phyloP scores from a whole-genome alignment of 2,888 invertebrate species.

The Eugnorisma glareosa region DNA sequence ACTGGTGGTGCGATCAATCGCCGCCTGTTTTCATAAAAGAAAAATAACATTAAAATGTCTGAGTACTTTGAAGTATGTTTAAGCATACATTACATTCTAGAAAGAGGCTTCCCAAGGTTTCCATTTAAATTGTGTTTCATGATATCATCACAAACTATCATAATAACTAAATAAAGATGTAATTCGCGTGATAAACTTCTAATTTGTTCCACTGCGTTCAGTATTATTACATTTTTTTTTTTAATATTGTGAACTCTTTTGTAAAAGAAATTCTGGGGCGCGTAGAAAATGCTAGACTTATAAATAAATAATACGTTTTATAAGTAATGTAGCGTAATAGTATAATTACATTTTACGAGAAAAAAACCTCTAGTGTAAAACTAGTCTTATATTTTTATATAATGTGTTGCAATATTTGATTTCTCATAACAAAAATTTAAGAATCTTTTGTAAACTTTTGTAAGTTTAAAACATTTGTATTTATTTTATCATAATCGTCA shows the following conservation, averaged over 20 bases:
- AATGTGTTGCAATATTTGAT: conserved; percentile 49
- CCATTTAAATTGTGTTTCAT: not conserved
- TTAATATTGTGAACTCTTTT: conserved; percentile 11
- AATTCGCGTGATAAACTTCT: conserved; percentile 15
- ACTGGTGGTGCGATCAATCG: not conserved
- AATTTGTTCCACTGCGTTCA: conserved; percentile 46
- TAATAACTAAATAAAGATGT: conserved; percentile 38
- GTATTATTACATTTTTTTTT: conserved; percentile 53
- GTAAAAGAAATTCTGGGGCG: conserved; percentile 17
- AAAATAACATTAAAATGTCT: not conserved
- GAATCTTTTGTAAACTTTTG: conserved; percentile 36
- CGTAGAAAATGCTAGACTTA: conserved; percentile 57
- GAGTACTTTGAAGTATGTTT: not conserved
- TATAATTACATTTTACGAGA: conserved; percentile 54
- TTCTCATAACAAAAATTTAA: conserved; percentile 16
- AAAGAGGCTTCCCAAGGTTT: conserved; percentile 7
- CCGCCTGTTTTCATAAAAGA: not conserved
- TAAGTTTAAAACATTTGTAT: conserved; percentile 25
- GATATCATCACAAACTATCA: conserved; percentile 47
- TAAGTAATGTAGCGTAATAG: conserved; percentile 45
- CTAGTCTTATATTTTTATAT: conserved; percentile 65
- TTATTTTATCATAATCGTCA: conserved; percentile 50
- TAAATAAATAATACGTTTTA: conserved; percentile 21
- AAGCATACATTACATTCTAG: not conserved
- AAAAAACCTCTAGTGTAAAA: conserved; percentile 57